These are phyloP conservation scores for Dermatophagoides farinae DNA, from an alignment of 1,140 invertebrate genomes.

Conservation along the genomic window DNA sequence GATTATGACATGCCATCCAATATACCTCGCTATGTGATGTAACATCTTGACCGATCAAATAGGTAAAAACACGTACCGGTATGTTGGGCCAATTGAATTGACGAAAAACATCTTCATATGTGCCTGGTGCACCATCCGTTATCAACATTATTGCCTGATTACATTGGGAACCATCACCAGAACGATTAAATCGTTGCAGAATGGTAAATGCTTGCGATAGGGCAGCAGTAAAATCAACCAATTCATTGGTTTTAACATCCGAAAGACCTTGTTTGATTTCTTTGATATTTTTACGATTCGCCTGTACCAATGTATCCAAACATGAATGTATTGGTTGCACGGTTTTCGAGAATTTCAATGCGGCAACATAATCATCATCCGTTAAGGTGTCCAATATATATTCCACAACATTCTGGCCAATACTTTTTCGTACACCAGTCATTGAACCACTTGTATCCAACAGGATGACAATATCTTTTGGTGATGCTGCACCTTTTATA, in stretches of 20 bases:
- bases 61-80: conserved; percentile 85
- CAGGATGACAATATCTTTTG: conserved; percentile 89
- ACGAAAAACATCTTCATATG: conserved; percentile 73
- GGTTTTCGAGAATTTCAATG: conserved; percentile 22
- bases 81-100: conserved; percentile 42
- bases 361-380: conserved; percentile 65
- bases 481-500: conserved; percentile 86
- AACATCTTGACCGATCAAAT: conserved; percentile 83
- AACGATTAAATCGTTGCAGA: conserved; percentile 27
- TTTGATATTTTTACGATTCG: conserved; percentile 64
- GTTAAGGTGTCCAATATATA: conserved; percentile 83
- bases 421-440: conserved; percentile 74
- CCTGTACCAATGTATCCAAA: conserved; percentile 61
- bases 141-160: conserved; percentile 97
- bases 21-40: conserved; percentile 72
- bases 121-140: conserved; percentile 87
- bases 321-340: conserved; percentile 41
- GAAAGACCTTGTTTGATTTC: conserved; percentile 53
- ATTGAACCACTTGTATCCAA: conserved; percentile 92
- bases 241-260: conserved; percentile 56
- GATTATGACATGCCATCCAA: conserved; percentile 93
- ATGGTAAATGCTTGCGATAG: conserved; percentile 72
- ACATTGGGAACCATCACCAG: conserved; percentile 54
- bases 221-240: conserved; percentile 83
- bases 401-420: conserved; percentile 63